A percentile compares a stretch with the other conserved stretches of the same genome.
Evolutionary conservation across 2,113 vertebrate genomes (phyloP).

Genomic region (Xenus cinereus): DNA sequence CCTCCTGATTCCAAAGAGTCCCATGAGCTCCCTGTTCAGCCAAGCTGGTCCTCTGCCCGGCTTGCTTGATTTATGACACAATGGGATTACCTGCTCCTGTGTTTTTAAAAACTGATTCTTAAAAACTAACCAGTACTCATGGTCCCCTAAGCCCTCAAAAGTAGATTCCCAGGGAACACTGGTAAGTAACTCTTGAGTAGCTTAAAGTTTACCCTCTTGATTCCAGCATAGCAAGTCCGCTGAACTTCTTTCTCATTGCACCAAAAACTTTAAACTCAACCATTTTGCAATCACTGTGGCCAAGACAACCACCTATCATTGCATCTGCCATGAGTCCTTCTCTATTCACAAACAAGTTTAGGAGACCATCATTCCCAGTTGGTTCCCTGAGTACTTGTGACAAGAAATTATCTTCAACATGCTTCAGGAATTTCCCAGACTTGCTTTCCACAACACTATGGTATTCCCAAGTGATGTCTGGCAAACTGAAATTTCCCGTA

Average conservation of each 20-base stretch:
- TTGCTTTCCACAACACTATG: not conserved
- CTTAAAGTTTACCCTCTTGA: not conserved
- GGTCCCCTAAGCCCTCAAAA: not conserved
- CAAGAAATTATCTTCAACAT: not conserved
- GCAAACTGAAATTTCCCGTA: not conserved
- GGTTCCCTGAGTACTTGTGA: not conserved
- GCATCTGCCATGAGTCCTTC: not conserved
- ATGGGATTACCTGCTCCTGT: not conserved
- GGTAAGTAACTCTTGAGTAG: not conserved
- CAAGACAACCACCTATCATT: not conserved
- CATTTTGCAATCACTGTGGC: not conserved
- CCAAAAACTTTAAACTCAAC: not conserved
- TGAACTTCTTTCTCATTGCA: too few species aligned
- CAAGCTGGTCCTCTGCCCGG: not conserved
- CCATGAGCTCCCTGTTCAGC: not conserved
- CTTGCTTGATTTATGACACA: not conserved
- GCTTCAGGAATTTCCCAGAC: not conserved
- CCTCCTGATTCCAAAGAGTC: not conserved
- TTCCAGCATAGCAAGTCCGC: not conserved
- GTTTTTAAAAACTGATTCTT: not conserved
- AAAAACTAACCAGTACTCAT: not conserved
- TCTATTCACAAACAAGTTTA: not conserved
- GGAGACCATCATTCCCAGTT: not conserved
- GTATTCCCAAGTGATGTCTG: not conserved
- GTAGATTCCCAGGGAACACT: not conserved